Evolutionary conservation across 2,797 vertebrate species (phyloP).

Genomic region (Clarias pachynema): DNA sequence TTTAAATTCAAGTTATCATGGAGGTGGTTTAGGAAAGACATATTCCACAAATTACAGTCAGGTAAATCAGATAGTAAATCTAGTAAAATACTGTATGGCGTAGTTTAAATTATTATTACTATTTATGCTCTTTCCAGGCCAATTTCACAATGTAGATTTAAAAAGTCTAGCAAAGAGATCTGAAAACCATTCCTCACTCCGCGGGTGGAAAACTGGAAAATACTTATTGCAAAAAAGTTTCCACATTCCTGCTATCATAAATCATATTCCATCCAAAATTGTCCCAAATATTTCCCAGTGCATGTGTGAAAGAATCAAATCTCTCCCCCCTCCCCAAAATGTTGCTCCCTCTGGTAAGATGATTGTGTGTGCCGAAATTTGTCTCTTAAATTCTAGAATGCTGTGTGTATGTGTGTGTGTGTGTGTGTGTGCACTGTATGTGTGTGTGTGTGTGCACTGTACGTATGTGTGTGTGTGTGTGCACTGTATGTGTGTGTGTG

Average conservation of each 20-base stretch:
- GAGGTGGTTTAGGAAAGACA: not conserved
- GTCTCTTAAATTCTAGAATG: not conserved
- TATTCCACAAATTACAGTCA: not conserved
- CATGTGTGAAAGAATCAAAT: not conserved
- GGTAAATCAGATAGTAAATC: not conserved
- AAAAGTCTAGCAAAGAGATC: not conserved
- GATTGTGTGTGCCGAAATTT: constrained; percentile 29
- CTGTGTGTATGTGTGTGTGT: not conserved
- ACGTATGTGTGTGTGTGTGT: not conserved
- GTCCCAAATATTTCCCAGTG: not conserved
- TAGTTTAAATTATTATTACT: not conserved
- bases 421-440: not conserved
- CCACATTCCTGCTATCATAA: not conserved
- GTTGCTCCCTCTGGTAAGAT: constrained; percentile 9
- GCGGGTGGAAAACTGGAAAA: not conserved
- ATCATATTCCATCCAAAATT: not conserved
- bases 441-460: not conserved
- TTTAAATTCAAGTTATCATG: not conserved
- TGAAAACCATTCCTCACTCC: not conserved
- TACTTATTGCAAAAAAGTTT: not conserved
- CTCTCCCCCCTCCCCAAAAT: not conserved
- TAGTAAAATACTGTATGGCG: not conserved
- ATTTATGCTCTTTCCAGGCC: not conserved
- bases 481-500: not conserved
- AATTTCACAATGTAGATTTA: not conserved